Percentiles rank a stretch among this genome's conserved stretches.
Conservation (phyloP, 1,140 invertebrate genomes). For the Caenorhabditis inopinata region DNA sequence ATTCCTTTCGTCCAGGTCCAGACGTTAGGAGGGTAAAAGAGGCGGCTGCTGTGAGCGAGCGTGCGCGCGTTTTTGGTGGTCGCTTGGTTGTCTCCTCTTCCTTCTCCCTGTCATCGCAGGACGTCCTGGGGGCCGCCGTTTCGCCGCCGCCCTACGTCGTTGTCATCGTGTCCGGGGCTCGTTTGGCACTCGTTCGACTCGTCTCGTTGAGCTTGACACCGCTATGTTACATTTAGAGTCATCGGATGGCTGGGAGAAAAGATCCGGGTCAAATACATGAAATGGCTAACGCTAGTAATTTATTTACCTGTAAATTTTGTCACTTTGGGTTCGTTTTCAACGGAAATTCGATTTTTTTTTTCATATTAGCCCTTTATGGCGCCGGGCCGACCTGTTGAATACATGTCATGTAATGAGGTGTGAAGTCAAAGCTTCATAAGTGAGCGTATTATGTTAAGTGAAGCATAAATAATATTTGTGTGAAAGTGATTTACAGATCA, state of each 20-base stretch:
- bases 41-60: background rate
- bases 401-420: no score
- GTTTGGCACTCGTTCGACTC: constrained; percentile 31
- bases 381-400: no score
- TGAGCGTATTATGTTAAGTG: no score
- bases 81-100: background rate
- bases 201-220: background rate
- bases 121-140: background rate
- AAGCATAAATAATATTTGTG: no score
- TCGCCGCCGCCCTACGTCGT: background rate
- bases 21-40: background rate
- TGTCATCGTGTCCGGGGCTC: background rate
- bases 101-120: background rate
- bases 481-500: no score
- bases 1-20: background rate
- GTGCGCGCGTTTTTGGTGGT: constrained; percentile 18
- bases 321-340: no score
- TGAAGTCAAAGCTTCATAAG: no score
- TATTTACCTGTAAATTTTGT: no score
- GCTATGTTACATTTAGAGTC: background rate
- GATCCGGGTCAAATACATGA: background rate
- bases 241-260: background rate
- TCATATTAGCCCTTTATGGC: no score
- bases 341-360: no score
- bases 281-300: no score